These are phyloP conservation scores for Steatornis caripensis DNA, from an alignment of 2,113 vertebrate genomes.

Conservation along the genomic window DNA sequence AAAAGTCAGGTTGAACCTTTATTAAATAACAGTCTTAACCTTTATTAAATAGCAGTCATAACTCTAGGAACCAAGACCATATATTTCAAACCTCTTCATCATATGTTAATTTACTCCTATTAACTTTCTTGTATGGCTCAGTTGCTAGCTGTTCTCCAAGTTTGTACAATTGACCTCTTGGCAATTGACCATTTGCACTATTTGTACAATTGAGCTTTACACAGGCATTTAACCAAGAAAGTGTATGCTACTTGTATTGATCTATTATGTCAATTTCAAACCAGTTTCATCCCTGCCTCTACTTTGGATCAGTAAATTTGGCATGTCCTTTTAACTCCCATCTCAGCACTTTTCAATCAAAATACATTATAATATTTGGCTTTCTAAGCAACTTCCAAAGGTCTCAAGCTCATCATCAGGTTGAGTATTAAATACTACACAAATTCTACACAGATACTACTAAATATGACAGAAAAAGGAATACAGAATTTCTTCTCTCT, in stretches of 20 bases:
- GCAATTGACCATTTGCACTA: neutral
- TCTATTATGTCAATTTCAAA: neutral
- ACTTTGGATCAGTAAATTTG: neutral
- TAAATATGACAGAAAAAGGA: neutral
- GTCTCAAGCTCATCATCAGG: neutral
- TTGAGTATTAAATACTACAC: neutral
- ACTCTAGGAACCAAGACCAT: neutral
- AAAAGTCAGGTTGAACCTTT: neutral
- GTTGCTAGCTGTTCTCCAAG: neutral
- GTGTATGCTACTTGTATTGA: fast-evolving
- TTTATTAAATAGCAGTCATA: neutral
- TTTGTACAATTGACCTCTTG: neutral
- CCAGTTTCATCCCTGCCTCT: neutral
- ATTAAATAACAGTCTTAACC: neutral
- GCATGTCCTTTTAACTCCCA: neutral
- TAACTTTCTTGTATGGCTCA: neutral
- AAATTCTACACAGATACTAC: neutral
- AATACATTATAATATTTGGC: neutral
- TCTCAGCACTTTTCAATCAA: neutral
- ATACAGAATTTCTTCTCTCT: fast-evolving
- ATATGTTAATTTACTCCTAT: neutral
- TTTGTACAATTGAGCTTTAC: neutral
- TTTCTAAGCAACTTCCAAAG: neutral
- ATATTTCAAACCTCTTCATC: neutral
- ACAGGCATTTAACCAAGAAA: neutral